Conservation (phyloP, 2,888 invertebrate genomes). For the Spodoptera picta region DNA sequence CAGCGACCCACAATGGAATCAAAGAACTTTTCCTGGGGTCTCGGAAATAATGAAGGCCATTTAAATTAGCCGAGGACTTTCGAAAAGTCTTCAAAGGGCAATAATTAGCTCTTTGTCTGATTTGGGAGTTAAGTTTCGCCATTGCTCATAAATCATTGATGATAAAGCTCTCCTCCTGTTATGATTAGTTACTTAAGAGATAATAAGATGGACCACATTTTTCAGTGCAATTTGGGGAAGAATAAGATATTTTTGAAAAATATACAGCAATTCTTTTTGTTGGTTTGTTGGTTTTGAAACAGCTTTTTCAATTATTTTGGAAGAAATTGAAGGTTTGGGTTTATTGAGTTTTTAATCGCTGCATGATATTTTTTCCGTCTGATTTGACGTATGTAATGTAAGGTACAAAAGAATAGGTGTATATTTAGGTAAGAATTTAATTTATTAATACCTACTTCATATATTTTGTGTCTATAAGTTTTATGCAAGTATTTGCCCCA, state of each 20-base stretch:
- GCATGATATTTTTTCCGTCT: too few relatives aligned
- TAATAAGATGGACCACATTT: slow-evolving; percentile 34
- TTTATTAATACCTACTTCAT: too few relatives aligned
- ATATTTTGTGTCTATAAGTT: too few relatives aligned
- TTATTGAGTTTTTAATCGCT: too few relatives aligned
- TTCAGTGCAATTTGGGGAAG: slow-evolving; percentile 21
- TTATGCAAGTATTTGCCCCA: too few relatives aligned
- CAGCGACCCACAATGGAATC: slow-evolving; percentile 36
- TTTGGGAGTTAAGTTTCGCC: slow-evolving; percentile 65
- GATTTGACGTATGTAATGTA: too few relatives aligned
- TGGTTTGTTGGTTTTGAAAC: too few relatives aligned
- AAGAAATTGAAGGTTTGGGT: too few relatives aligned
- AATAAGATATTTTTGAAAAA: slow-evolving; percentile 18
- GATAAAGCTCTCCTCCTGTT: slow-evolving; percentile 47
- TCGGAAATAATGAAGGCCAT: slow-evolving; percentile 69
- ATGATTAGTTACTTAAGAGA: slow-evolving; percentile 56
- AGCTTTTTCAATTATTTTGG: too few relatives aligned
- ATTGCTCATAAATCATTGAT: slow-evolving; percentile 62
- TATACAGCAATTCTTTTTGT: too few relatives aligned
- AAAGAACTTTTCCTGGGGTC: slow-evolving; percentile 41
- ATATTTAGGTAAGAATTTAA: too few relatives aligned
- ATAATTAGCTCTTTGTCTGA: slow-evolving; percentile 79
- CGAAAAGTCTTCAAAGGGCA: slow-evolving; percentile 71
- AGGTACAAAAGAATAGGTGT: too few relatives aligned
- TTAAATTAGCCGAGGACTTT: slow-evolving; percentile 71